A percentile compares a stretch with the other conserved stretches of the same genome.
phyloP scores from a whole-genome alignment of 2,113 vertebrate genomes.

The Suncus etruscus region DNA sequence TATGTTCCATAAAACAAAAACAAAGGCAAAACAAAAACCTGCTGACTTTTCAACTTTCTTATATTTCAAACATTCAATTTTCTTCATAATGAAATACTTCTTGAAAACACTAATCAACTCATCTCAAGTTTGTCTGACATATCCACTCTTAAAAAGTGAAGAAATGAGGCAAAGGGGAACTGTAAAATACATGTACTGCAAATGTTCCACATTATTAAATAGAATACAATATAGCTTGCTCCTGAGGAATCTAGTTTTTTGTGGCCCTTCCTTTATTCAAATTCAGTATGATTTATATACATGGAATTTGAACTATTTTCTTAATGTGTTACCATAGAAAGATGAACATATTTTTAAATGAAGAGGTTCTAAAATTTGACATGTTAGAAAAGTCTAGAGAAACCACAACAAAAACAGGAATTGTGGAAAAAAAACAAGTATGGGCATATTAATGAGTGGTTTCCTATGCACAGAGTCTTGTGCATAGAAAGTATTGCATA shows the following conservation, averaged over 20 bases:
- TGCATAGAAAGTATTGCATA: background rate
- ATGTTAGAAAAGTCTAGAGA: background rate
- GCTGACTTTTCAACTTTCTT: background rate
- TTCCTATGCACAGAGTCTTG: background rate
- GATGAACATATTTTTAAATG: background rate
- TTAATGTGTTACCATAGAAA: background rate
- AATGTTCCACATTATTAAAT: background rate
- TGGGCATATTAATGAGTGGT: background rate
- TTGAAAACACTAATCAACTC: conserved; percentile 8
- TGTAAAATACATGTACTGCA: background rate
- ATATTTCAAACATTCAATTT: conserved; percentile 12
- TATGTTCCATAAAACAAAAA: no score
- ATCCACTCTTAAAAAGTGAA: background rate
- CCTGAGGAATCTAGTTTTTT: background rate
- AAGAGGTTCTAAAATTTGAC: background rate
- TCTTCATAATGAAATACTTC: conserved; percentile 8
- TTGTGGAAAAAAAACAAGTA: background rate
- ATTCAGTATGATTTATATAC: background rate
- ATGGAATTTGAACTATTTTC: background rate
- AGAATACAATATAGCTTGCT: background rate
- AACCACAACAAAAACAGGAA: background rate
- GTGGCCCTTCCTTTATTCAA: conserved; percentile 1
- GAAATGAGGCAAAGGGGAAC: background rate
- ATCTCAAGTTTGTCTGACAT: conserved; percentile 16
- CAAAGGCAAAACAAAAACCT: no score